phyloP scores from a whole-genome alignment of 2,888 invertebrate species.

The Polymixis lichenea region DNA sequence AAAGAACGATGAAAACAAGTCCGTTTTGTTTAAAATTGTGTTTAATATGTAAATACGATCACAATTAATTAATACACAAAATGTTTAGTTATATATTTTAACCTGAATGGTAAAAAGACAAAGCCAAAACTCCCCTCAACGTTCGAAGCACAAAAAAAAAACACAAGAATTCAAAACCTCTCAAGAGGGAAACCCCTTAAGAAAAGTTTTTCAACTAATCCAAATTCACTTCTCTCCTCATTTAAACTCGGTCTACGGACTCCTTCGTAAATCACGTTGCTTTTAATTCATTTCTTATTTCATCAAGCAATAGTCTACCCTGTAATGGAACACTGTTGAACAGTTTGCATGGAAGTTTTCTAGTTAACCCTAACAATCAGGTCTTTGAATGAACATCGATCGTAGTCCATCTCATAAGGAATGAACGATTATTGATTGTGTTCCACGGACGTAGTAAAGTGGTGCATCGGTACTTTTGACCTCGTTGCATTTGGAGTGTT shows the following conservation, averaged over 20 bases:
- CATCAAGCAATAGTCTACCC: constrained; percentile 38
- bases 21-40: neutral
- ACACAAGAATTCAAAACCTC: constrained; percentile 27
- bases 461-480: constrained; percentile 37
- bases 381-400: constrained; percentile 57
- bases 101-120: constrained; percentile 2
- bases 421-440: constrained; percentile 65
- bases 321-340: constrained; percentile 53
- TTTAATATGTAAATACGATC: neutral
- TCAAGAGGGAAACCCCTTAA: constrained; percentile 17
- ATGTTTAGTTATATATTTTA: neutral
- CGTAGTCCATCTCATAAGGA: constrained; percentile 57
- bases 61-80: neutral
- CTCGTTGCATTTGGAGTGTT: neutral
- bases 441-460: constrained; percentile 19
- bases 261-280: constrained; percentile 54
- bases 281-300: constrained; percentile 63
- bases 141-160: constrained; percentile 18
- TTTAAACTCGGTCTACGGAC: constrained; percentile 47
- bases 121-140: constrained; percentile 15
- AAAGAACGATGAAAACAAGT: too few relatives aligned
- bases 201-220: constrained; percentile 53
- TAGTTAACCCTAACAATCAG: constrained; percentile 57
- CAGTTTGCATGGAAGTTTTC: constrained; percentile 62
- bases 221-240: constrained; percentile 52